Evolutionary conservation across 2,888 invertebrate species (phyloP).

Genomic region (Drosophila stalkeri): DNA sequence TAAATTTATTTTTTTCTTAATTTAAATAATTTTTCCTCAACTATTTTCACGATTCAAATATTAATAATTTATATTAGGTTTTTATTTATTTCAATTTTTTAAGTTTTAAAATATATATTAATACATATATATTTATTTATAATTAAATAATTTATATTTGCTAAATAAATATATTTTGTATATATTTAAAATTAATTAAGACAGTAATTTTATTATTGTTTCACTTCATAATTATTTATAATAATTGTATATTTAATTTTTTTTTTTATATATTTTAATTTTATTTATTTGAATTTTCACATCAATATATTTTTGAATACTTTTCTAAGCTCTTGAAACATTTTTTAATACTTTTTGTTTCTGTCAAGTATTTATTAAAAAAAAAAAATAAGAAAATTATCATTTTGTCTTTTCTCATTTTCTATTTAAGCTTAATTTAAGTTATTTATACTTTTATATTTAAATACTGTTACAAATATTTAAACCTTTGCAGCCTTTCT

Average conservation of each 20-base stretch:
- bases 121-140: too few species aligned
- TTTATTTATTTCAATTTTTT: too few species aligned
- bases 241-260: background rate
- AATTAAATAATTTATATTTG: too few species aligned
- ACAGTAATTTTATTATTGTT: too few species aligned
- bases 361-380: background rate
- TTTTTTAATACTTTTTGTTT: background rate
- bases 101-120: too few species aligned
- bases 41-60: too few species aligned
- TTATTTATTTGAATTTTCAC: background rate
- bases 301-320: background rate
- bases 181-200: too few species aligned
- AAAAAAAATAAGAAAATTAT: background rate
- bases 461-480: background rate
- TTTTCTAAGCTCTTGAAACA: background rate
- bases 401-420: background rate
- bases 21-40: too few species aligned
- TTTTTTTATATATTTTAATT: background rate
- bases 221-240: too few species aligned
- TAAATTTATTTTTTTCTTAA: too few species aligned
- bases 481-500: background rate
- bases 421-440: background rate
- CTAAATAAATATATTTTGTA: too few species aligned
- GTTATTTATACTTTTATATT: background rate
- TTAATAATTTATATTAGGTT: too few species aligned